Conservation (phyloP, 2,797 vertebrate genomes). For the Notamacropus eugenii region DNA sequence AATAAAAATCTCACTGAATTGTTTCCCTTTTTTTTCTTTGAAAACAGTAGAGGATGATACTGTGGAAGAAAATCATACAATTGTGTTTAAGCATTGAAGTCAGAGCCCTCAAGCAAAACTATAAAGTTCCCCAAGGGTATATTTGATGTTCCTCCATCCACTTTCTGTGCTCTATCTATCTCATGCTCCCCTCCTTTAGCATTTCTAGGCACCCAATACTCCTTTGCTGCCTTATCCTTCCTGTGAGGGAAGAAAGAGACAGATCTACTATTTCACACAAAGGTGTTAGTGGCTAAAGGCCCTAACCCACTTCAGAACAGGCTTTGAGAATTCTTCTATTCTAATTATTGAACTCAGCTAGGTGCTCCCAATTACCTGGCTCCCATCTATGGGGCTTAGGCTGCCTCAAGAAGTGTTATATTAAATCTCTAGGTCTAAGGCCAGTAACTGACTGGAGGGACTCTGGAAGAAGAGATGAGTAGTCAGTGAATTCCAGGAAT, state of each 20-base stretch:
- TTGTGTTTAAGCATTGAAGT: neutral
- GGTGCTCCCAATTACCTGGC: neutral
- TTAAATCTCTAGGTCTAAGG: neutral
- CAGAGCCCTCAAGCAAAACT: neutral
- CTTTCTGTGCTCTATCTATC: neutral
- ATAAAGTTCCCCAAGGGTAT: neutral
- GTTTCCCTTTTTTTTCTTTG: neutral
- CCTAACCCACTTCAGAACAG: neutral
- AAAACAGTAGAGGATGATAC: neutral
- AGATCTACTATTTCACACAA: neutral
- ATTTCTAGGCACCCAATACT: accelerated
- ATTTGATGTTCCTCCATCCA: neutral
- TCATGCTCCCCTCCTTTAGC: neutral
- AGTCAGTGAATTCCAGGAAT: neutral
- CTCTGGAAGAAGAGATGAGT: neutral
- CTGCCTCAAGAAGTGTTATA: neutral
- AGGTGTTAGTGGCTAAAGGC: neutral
- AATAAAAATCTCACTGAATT: neutral
- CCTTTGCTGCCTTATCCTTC: no score
- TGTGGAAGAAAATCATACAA: neutral
- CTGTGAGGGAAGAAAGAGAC: neutral
- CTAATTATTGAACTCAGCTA: neutral
- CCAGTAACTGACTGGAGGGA: neutral
- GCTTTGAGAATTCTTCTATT: neutral
- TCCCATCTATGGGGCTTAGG: neutral